These are phyloP conservation scores for Drosophila picticornis DNA, from an alignment of 2,888 invertebrate genomes.

Conservation along the genomic window DNA sequence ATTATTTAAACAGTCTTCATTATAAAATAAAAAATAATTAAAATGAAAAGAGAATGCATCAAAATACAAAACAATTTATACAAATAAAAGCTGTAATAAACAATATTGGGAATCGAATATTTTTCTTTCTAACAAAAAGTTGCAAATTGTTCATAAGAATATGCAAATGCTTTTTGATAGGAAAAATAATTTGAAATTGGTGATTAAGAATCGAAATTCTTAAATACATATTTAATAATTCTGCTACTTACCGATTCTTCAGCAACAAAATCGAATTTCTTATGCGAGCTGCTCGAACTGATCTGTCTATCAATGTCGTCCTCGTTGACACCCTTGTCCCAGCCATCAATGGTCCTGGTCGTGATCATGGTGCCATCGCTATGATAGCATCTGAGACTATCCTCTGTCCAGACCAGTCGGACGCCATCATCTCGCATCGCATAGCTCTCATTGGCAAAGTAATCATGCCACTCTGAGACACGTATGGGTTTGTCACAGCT, in stretches of 20 bases:
- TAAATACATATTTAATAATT: not conserved
- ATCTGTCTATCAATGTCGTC: slow-evolving; percentile 73
- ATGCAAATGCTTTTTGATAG: not conserved
- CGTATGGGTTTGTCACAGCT: slow-evolving; percentile 48
- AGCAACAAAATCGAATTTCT: not conserved
- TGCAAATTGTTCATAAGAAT: not conserved
- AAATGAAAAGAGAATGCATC: not conserved
- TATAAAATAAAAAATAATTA: not conserved
- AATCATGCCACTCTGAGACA: slow-evolving; percentile 82
- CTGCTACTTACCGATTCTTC: not conserved
- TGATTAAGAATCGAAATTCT: not conserved
- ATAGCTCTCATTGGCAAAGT: slow-evolving; percentile 75
- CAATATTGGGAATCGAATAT: not conserved
- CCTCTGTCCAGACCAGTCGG: slow-evolving; percentile 75
- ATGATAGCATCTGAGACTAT: slow-evolving; percentile 75
- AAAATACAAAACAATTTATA: not conserved
- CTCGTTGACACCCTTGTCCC: slow-evolving; percentile 30
- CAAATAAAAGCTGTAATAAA: not conserved
- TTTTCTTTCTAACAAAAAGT: not conserved
- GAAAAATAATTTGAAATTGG: not conserved
- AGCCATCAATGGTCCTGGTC: slow-evolving; percentile 43
- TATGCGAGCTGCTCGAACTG: slow-evolving; percentile 64
- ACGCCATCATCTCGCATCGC: slow-evolving; percentile 81
- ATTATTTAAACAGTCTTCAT: too few relatives aligned
- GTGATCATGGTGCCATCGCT: slow-evolving; percentile 77